Conservation (phyloP, 2,113 vertebrate genomes). For the Syrrhaptes paradoxus region DNA sequence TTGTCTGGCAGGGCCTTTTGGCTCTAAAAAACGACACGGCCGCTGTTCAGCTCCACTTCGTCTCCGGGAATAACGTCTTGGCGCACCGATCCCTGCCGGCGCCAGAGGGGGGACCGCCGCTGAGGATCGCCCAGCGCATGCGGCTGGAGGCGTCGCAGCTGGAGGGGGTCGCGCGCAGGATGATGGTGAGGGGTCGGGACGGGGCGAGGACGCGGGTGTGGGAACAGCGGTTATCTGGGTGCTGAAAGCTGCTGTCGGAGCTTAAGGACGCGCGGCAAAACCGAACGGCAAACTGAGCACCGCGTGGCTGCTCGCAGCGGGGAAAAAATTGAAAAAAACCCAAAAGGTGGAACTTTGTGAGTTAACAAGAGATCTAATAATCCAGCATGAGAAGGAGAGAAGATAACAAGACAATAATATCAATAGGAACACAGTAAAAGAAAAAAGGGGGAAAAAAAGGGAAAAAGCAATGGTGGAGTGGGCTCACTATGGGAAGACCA, state of each 20-base stretch:
- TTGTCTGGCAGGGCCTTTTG: constrained; percentile 96
- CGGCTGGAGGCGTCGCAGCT: constrained; percentile 92
- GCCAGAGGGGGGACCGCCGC: constrained; percentile 88
- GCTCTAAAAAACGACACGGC: constrained; percentile 97
- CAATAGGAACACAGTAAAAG: too few relatives aligned
- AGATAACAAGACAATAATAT: too few relatives aligned
- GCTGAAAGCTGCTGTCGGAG: background rate
- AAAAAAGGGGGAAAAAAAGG: too few relatives aligned
- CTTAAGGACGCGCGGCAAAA: too few relatives aligned
- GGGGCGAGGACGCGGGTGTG: fast-evolving
- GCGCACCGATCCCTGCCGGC: constrained; percentile 93
- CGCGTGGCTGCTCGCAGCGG: too few relatives aligned
- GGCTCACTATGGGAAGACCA: too few relatives aligned
- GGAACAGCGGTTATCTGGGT: fast-evolving
- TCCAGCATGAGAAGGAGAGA: too few relatives aligned
- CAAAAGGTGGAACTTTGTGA: too few relatives aligned
- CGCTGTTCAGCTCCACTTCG: constrained; percentile 96
- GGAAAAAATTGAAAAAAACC: too few relatives aligned
- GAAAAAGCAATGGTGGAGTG: too few relatives aligned
- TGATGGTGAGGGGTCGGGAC: constrained; percentile 78
- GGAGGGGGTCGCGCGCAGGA: constrained; percentile 92
- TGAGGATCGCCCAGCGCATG: constrained; percentile 97
- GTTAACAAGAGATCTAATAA: too few relatives aligned
- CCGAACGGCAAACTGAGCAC: too few relatives aligned
- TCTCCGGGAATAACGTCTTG: constrained; percentile 93